These are phyloP conservation scores for Drosophila macrospina DNA, from an alignment of 2,888 invertebrate species.

Conservation along the genomic window DNA sequence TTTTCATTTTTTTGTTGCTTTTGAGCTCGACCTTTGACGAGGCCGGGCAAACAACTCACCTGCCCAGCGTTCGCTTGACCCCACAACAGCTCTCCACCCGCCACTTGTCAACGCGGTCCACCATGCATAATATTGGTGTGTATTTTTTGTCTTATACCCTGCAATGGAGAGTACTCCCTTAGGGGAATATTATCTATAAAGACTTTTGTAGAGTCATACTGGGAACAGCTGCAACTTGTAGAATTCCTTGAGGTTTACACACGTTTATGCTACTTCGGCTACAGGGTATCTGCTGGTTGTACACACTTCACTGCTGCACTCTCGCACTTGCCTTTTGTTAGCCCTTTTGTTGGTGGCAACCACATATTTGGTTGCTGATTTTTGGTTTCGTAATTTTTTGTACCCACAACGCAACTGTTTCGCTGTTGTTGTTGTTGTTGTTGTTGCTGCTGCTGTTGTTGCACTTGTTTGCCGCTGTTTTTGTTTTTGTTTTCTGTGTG, in stretches of 20 bases:
- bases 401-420: constrained; percentile 63
- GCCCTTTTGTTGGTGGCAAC: constrained; percentile 73
- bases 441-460: constrained; percentile 34
- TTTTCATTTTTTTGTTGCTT: constrained; percentile 5
- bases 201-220: no score
- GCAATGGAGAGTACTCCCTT: not conserved
- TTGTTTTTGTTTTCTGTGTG: constrained; percentile 33
- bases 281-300: constrained; percentile 23
- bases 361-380: constrained; percentile 84
- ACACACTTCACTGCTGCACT: not conserved
- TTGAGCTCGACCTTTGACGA: constrained; percentile 34
- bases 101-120: not conserved
- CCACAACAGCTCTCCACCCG: not conserved
- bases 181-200: not conserved
- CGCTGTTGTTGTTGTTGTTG: constrained; percentile 26
- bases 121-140: not conserved
- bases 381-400: constrained; percentile 82
- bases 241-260: not conserved
- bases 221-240: not conserved
- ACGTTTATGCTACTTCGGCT: not conserved
- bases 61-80: constrained; percentile 27
- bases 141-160: constrained; percentile 29
- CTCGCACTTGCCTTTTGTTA: constrained; percentile 57
- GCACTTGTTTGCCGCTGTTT: constrained; percentile 59
- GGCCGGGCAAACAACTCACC: constrained; percentile 66